A percentile compares a stretch with the other conserved stretches of the same genome.
These are phyloP conservation scores for Chironomus tentans DNA, from an alignment of 2,888 invertebrate genomes.

Conservation along the genomic window DNA sequence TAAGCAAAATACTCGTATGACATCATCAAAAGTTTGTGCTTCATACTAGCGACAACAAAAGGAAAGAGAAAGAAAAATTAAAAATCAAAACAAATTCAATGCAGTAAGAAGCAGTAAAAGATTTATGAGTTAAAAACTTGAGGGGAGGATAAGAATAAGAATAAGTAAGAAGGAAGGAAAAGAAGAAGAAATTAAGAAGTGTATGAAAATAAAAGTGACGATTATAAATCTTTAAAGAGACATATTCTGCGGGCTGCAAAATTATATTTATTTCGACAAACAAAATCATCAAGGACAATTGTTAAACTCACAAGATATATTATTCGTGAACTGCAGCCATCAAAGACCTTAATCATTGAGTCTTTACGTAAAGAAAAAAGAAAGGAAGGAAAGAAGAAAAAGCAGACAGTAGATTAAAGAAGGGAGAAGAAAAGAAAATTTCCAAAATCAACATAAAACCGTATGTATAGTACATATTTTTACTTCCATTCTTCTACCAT, in stretches of 20 bases:
- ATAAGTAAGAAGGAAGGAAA: not conserved
- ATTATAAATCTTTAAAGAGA: not conserved
- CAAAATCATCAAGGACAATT: conserved; percentile 4
- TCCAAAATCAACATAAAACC: not conserved
- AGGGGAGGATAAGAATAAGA: not conserved
- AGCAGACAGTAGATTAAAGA: not conserved
- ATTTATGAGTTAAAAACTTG: conserved; percentile 2
- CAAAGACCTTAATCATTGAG: not conserved
- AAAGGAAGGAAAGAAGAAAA: not conserved
- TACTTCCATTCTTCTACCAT: not conserved
- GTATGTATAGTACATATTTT: conserved; percentile 2
- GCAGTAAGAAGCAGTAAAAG: not conserved
- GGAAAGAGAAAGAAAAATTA: conserved; percentile 5
- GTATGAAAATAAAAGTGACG: conserved; percentile 17
- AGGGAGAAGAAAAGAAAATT: not conserved
- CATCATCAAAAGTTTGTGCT: not conserved
- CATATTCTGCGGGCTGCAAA: not conserved
- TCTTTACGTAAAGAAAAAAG: not conserved
- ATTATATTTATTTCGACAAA: not conserved
- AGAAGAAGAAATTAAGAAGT: not conserved
- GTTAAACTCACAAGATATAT: not conserved
- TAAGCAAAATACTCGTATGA: not conserved
- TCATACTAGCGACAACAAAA: not conserved
- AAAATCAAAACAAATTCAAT: not conserved
- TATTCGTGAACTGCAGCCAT: not conserved